A percentile compares a stretch with the other conserved stretches of the same genome.
These are phyloP conservation scores for Danio kyathit DNA, from an alignment of 2,797 vertebrate genomes.

Conservation along the genomic window DNA sequence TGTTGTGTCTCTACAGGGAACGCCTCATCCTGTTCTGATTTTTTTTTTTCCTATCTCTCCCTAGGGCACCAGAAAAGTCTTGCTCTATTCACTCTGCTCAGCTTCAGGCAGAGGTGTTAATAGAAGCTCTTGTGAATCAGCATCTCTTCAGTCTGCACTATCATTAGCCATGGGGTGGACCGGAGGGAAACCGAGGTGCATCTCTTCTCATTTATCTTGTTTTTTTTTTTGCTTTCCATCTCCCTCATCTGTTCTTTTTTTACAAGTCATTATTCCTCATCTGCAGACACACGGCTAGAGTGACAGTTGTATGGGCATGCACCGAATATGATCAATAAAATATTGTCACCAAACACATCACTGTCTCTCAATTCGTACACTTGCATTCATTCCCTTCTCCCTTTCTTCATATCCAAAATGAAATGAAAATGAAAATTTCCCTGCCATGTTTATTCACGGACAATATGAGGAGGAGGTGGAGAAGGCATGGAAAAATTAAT, in stretches of 20 bases:
- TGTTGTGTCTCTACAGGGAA: constrained; percentile 7
- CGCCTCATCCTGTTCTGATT: not conserved
- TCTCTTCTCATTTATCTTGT: constrained; percentile 41
- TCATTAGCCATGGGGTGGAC: constrained; percentile 33
- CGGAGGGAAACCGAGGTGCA: constrained; percentile 37
- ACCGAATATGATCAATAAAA: constrained; percentile 72
- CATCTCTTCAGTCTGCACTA: constrained; percentile 45
- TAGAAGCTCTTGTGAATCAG: constrained; percentile 53
- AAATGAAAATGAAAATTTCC: no score
- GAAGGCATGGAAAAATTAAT: not conserved
- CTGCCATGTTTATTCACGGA: constrained; percentile 9
- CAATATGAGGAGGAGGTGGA: not conserved
- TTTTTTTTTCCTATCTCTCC: not conserved
- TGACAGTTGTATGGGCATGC: constrained; percentile 60
- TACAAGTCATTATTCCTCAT: constrained; percentile 66
- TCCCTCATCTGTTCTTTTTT: constrained; percentile 45
- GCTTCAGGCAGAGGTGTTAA: constrained; percentile 56
- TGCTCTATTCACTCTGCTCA: constrained; percentile 15
- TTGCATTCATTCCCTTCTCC: not conserved
- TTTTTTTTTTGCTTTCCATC: constrained; percentile 8
- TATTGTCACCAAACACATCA: constrained; percentile 61
- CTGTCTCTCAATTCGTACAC: not conserved
- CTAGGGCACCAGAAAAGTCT: not conserved
- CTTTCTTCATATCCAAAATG: not conserved
- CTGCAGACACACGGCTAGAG: constrained; percentile 42